These are phyloP conservation scores for Montifringilla adamsi DNA, from an alignment of 2,113 vertebrate genomes.

Conservation along the genomic window DNA sequence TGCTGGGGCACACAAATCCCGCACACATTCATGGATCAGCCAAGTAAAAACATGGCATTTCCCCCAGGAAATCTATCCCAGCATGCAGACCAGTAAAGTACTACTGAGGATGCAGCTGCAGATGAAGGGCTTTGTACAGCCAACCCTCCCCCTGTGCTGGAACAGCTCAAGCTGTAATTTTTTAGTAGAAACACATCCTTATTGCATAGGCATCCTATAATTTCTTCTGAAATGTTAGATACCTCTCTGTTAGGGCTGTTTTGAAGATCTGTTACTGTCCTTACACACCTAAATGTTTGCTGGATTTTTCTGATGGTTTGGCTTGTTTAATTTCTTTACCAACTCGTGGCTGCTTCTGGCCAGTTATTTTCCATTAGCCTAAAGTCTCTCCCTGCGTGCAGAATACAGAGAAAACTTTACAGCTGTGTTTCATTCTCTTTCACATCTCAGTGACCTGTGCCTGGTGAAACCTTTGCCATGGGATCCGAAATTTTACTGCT, in stretches of 20 bases:
- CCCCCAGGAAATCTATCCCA: conserved; percentile 11
- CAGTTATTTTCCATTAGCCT: background rate
- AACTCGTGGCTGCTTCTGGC: background rate
- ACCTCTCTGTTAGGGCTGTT: background rate
- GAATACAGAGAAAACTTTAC: background rate
- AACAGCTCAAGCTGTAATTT: background rate
- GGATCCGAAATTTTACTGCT: background rate
- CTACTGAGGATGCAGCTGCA: background rate
- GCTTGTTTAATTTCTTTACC: background rate
- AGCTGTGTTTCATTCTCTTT: background rate
- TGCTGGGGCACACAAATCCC: background rate
- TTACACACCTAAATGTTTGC: background rate
- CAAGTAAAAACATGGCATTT: background rate
- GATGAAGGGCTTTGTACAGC: background rate
- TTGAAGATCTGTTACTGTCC: background rate
- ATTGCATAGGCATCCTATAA: background rate
- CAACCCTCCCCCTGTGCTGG: background rate
- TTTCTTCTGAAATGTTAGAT: background rate
- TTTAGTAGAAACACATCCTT: background rate
- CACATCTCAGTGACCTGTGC: background rate
- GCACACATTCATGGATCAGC: background rate
- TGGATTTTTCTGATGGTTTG: background rate
- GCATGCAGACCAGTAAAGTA: background rate
- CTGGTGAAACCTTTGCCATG: background rate
- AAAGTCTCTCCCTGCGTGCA: background rate